Conservation (phyloP, 2,113 vertebrate genomes). For the Albula glossodonta region DNA sequence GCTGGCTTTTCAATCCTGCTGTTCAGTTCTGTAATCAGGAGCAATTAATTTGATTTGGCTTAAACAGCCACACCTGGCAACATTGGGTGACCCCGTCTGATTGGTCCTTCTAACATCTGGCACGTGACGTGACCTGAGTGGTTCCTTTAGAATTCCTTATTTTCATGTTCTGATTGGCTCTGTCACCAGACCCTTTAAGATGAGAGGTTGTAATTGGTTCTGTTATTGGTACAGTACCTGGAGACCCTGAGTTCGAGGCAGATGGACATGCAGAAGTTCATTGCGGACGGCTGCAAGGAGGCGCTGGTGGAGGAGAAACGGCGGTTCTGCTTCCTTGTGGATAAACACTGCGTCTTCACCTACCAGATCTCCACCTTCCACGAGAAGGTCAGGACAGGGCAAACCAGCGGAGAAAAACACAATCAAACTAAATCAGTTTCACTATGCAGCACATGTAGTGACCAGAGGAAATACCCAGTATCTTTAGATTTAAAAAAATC, state of each 20-base stretch:
- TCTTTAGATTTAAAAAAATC: too few relatives aligned
- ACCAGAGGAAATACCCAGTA: too few relatives aligned
- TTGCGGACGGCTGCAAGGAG: conserved; percentile 90
- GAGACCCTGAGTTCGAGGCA: conserved; percentile 85
- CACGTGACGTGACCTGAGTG: not conserved
- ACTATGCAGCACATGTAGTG: too few relatives aligned
- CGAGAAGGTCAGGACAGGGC: conserved; percentile 71
- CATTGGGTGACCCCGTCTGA: not conserved
- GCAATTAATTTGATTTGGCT: not conserved
- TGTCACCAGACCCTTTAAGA: not conserved
- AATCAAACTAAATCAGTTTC: too few relatives aligned
- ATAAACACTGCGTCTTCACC: conserved; percentile 91
- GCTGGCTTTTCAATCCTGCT: too few relatives aligned
- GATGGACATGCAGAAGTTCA: conserved; percentile 90
- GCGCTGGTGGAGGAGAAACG: conserved; percentile 94
- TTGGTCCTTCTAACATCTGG: not conserved
- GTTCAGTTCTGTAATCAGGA: not conserved
- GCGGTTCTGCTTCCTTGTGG: conserved; percentile 94
- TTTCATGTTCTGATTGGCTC: not conserved
- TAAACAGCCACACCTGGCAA: not conserved
- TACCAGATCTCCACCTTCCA: conserved; percentile 81
- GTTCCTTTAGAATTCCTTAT: not conserved
- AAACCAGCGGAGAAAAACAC: too few relatives aligned
- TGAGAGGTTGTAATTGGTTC: not conserved
- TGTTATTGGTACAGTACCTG: conserved; percentile 72